Conservation (phyloP, 1,140 invertebrate species). For the Ceratitis capitata region DNA sequence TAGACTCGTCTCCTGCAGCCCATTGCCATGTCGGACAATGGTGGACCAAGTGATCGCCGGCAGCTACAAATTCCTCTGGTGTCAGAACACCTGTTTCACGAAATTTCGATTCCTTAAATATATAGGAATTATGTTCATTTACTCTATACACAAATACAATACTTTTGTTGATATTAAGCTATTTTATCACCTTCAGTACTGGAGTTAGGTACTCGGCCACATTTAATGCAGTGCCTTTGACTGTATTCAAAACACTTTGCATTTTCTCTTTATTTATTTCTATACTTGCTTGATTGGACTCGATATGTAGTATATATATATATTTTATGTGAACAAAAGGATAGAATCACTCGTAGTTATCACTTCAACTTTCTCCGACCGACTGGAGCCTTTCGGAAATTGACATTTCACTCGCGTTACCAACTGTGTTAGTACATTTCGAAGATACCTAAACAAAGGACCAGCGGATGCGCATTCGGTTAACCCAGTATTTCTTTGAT, state of each 20-base stretch:
- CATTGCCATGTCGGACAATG: conserved; percentile 99
- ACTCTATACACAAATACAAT: no score
- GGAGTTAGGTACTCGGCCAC: conserved; percentile 97
- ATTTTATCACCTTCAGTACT: conserved; percentile 92
- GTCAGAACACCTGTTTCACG: conserved; percentile 97
- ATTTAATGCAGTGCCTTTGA: conserved; percentile 93
- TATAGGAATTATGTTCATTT: no score
- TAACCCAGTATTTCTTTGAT: no score
- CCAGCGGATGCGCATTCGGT: no score
- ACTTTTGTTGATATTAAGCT: no score
- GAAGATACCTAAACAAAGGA: no score
- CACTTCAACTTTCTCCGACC: neutral
- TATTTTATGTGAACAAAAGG: neutral
- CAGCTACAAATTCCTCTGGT: conserved; percentile 94
- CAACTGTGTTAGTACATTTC: no score
- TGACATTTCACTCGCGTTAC: neutral
- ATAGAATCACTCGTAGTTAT: neutral
- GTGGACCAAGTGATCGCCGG: conserved; percentile 98
- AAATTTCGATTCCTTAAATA: conserved; percentile 96
- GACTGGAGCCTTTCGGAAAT: neutral
- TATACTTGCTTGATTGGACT: neutral
- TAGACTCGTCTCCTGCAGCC: conserved; percentile 89
- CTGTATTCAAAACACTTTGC: conserved; percentile 95
- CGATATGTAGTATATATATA: neutral
- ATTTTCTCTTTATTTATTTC: conserved; percentile 67